These are phyloP conservation scores for Azorinus chamasolen DNA, from an alignment of 2,888 invertebrate species.

Conservation along the genomic window DNA sequence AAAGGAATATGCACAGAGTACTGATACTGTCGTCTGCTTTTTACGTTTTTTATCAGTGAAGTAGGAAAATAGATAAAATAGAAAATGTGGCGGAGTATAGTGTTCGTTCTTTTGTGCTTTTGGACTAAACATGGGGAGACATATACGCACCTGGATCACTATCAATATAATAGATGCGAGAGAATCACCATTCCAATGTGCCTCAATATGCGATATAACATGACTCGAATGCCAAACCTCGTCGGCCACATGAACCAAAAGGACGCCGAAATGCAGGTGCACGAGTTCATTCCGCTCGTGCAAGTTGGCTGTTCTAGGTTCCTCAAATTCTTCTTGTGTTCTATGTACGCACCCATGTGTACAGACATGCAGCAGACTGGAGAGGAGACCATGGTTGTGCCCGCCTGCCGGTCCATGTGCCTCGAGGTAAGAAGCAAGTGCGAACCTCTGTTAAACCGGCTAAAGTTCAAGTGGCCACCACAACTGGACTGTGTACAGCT, in stretches of 20 bases:
- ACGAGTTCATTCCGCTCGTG: conserved; percentile 90
- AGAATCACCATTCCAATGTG: conserved; percentile 93
- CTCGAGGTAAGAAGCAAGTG: conserved; percentile 88
- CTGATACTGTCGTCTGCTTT: too few species aligned
- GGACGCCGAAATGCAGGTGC: conserved; percentile 93
- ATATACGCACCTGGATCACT: conserved; percentile 53
- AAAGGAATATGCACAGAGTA: too few species aligned
- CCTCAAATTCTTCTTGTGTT: conserved; percentile 95
- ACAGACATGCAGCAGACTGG: conserved; percentile 91
- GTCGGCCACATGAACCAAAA: conserved; percentile 93
- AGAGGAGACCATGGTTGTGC: conserved; percentile 91
- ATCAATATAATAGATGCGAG: conserved; percentile 89
- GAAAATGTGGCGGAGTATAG: conserved; percentile 48
- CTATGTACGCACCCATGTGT: conserved; percentile 96
- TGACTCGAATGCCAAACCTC: conserved; percentile 95
- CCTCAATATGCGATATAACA: conserved; percentile 94
- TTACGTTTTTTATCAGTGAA: too few species aligned
- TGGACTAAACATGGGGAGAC: conserved; percentile 18
- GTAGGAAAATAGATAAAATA: too few species aligned
- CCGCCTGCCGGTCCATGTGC: conserved; percentile 95
- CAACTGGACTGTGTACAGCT: conserved; percentile 93
- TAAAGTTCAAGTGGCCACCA: conserved; percentile 90
- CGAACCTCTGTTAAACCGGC: conserved; percentile 89
- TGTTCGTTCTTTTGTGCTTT: conserved; percentile 28
- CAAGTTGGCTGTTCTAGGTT: conserved; percentile 93